These are phyloP conservation scores for Gortyna flavago DNA, from an alignment of 2,888 invertebrate genomes.

Conservation along the genomic window DNA sequence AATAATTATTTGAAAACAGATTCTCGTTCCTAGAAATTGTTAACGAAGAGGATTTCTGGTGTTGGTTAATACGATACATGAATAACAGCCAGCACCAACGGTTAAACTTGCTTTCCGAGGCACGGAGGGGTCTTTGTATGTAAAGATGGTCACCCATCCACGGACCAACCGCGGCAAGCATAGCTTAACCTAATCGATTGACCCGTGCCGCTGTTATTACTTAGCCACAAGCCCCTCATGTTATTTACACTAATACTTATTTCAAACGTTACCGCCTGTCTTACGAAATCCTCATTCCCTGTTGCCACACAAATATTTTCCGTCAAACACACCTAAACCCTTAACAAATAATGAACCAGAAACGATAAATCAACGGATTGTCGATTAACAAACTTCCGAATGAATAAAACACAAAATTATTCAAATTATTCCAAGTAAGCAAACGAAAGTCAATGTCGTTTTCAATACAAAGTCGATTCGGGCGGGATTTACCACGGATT, in stretches of 20 bases:
- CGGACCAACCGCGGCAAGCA: too few species aligned
- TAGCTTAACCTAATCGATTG: too few species aligned
- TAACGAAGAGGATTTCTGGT: too few species aligned
- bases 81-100: too few species aligned
- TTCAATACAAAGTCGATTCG: conserved; percentile 49
- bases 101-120: too few species aligned
- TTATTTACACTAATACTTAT: not conserved
- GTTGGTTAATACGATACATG: too few species aligned
- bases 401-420: conserved; percentile 52
- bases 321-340: not conserved
- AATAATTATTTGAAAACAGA: not conserved
- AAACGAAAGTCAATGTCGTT: conserved; percentile 51
- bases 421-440: conserved; percentile 48
- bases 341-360: conserved; percentile 14
- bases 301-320: not conserved
- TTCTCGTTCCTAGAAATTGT: not conserved
- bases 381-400: conserved; percentile 46
- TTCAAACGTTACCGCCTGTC: not conserved
- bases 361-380: conserved; percentile 39
- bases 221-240: too few species aligned
- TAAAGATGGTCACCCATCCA: too few species aligned
- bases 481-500: conserved; percentile 48
- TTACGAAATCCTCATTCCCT: not conserved
- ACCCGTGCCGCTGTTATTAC: too few species aligned
- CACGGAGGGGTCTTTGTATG: too few species aligned